Conservation (phyloP, 2,113 vertebrate genomes). For the Cynoglossus semilaevis region DNA sequence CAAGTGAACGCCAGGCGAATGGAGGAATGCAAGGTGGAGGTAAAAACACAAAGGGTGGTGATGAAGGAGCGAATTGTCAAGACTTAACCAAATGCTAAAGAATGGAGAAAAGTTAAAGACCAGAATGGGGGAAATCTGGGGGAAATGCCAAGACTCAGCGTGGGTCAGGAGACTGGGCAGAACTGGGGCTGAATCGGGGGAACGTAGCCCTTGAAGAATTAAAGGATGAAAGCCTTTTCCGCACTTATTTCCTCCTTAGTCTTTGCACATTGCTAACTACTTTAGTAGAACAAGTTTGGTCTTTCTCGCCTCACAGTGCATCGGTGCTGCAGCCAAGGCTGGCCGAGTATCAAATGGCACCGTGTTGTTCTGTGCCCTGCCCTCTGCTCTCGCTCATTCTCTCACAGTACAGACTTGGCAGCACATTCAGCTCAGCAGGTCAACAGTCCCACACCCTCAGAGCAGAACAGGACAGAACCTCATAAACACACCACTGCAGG, state of each 20-base stretch:
- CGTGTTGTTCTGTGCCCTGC: slow-evolving; percentile 42
- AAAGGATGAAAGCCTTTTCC: slow-evolving; percentile 24
- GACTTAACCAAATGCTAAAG: neutral
- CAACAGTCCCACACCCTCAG: slow-evolving; percentile 49
- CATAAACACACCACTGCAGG: slow-evolving; percentile 47
- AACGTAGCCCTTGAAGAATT: slow-evolving; percentile 49
- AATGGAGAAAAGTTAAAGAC: neutral
- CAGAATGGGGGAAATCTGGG: neutral
- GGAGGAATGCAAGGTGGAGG: slow-evolving; percentile 10
- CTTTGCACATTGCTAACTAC: slow-evolving; percentile 35
- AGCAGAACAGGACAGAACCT: slow-evolving; percentile 46
- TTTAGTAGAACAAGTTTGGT: slow-evolving; percentile 42
- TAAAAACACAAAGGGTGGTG: neutral
- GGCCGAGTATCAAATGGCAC: slow-evolving; percentile 54
- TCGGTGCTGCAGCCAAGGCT: slow-evolving; percentile 41
- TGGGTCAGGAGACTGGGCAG: slow-evolving; percentile 8
- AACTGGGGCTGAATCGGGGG: slow-evolving; percentile 8
- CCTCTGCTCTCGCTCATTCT: slow-evolving; percentile 42
- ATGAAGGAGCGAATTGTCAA: neutral
- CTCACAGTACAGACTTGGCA: slow-evolving; percentile 58
- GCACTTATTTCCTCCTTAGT: slow-evolving; percentile 30
- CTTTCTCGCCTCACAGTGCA: slow-evolving; percentile 28
- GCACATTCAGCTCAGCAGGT: slow-evolving; percentile 50
- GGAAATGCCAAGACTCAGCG: slow-evolving; percentile 8
- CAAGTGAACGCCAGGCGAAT: slow-evolving; percentile 3